Evolutionary conservation across 2,797 vertebrate genomes (phyloP), one percentile per base, ranked within the genome.

Genomic region (Phylloscopus collybita): DNA sequence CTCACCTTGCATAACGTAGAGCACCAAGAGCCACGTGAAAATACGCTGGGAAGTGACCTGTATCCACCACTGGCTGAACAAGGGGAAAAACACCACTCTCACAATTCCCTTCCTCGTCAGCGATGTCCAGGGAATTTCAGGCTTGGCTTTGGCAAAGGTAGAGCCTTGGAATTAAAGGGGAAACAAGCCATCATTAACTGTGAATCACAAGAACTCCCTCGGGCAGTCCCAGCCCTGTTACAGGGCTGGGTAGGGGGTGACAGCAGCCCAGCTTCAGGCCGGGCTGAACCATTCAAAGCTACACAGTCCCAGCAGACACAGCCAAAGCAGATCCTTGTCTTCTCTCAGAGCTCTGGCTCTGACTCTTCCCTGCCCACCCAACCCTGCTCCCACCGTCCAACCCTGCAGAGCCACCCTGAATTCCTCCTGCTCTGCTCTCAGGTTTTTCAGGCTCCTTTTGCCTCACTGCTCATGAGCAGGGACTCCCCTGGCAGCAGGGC

Each of bases 11-110:
- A 99, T 98, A 93, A 99, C 64, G 79, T 99, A 99, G 75, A 99
- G 98, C 57, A 99, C 78, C 56, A 99, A 97, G 85, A 99, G 98
- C 96, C 98, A 99, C 50, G 97, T 97, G 70, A 99, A 99, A 96
- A 99, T 98, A 56, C 98, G 97, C 90, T 96, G 98, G 74, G 99
- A 99, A 22, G 99, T 99, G 54, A 99, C 99, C 96, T 99, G 99
- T 93, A 99, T 99, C 99, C 99, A 99, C 99, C 99, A 99, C 17
- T 95, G 98, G 97, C 99, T 99, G 97, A 99, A 99, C 80, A 99
- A 97, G 0, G 99, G 99, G 50, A 99, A 99, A 30, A 99, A 98
- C 3, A 99, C 97, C 51, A 99, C 99, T 69, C 99, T 97, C 84
- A 99, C 99, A 70, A 99, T 98, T 87, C 99, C 99, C 23, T 99